Evolutionary conservation across 2,113 vertebrate genomes (phyloP).

Genomic region (Corythoichthys intestinalis): DNA sequence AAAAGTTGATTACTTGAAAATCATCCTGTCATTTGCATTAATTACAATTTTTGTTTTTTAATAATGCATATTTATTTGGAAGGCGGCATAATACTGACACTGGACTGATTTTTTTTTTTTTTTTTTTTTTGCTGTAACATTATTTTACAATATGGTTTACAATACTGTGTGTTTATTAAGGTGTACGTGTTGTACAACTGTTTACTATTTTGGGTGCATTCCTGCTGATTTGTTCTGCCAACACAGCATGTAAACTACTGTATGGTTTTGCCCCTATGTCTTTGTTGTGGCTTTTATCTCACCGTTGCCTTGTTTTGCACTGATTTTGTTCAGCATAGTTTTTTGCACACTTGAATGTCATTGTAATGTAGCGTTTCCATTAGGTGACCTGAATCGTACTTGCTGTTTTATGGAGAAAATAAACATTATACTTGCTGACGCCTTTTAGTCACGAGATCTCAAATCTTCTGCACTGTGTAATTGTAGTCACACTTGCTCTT

Average conservation of each 20-base stretch:
- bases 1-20: too few relatives aligned
- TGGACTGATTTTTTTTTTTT: background rate
- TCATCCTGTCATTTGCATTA: too few relatives aligned
- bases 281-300: constrained; percentile 14
- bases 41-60: too few relatives aligned
- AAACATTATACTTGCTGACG: background rate
- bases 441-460: background rate
- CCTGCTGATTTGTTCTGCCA: constrained; percentile 1
- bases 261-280: constrained; percentile 6
- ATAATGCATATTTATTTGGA: too few relatives aligned
- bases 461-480: background rate
- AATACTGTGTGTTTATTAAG: background rate
- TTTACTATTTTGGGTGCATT: constrained; percentile 7
- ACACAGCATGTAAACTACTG: constrained; percentile 15
- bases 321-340: constrained; percentile 21
- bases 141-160: background rate
- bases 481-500: background rate
- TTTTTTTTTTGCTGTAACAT: background rate
- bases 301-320: constrained; percentile 45
- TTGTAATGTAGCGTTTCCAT: background rate
- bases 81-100: too few relatives aligned
- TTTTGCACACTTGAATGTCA: constrained; percentile 33
- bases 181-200: constrained; percentile 13
- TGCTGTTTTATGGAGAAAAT: background rate
- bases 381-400: constrained; percentile 7